Conservation (phyloP, 2,797 vertebrate genomes). For the Alca torda region DNA sequence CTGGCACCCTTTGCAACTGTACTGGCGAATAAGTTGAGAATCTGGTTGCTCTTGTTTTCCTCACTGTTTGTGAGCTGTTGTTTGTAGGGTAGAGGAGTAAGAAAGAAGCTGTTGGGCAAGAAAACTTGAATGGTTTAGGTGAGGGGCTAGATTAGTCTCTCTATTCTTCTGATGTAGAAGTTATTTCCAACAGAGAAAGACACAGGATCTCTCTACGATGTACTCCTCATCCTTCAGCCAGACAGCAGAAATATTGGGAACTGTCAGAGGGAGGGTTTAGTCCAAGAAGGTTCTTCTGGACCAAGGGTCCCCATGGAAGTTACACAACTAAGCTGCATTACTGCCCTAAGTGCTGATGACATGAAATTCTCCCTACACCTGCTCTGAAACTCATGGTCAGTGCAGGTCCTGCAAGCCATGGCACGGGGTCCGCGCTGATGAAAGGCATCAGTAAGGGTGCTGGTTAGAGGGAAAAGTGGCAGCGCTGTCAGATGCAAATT, state of each 20-base stretch:
- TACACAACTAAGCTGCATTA: neutral
- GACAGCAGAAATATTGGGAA: neutral
- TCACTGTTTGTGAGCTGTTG: neutral
- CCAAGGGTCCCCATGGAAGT: neutral
- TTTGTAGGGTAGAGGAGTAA: neutral
- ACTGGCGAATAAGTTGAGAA: neutral
- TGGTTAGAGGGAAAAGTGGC: neutral
- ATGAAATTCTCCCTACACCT: neutral
- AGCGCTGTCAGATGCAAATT: accelerated
- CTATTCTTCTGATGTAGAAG: neutral
- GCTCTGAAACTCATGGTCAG: neutral
- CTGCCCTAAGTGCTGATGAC: neutral
- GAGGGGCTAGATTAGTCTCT: neutral
- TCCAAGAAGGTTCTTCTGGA: neutral
- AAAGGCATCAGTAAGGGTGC: neutral
- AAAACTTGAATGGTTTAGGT: neutral
- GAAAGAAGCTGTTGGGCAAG: neutral
- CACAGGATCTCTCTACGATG: neutral
- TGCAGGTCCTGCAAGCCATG: neutral
- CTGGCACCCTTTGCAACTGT: neutral
- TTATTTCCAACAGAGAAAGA: neutral
- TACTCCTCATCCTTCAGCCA: neutral
- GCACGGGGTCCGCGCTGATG: neutral
- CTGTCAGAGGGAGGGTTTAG: neutral
- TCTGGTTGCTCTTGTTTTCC: neutral